Evolutionary conservation across 2,113 vertebrate species (phyloP).

Genomic region (Phalacrocorax pelagicus): DNA sequence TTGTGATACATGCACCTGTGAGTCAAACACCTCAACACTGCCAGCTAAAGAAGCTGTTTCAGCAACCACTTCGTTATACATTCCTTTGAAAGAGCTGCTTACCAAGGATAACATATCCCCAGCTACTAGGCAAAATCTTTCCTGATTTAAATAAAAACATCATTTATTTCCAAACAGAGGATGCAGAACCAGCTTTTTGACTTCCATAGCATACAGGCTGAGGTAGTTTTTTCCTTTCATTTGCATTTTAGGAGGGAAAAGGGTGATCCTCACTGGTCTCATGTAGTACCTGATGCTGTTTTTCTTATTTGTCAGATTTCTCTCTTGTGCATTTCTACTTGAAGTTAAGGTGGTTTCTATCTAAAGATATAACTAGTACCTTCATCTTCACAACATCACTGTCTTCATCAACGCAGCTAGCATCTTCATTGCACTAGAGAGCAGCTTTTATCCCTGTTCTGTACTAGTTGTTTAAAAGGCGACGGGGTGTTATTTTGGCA

Average conservation of each 20-base stretch:
- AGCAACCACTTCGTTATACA: background rate
- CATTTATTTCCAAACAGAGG: background rate
- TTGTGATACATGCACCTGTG: background rate
- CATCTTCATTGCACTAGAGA: background rate
- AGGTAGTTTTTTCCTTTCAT: background rate
- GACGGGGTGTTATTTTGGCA: background rate
- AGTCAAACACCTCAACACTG: background rate
- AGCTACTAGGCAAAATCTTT: background rate
- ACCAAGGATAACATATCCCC: background rate
- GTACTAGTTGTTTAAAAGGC: background rate
- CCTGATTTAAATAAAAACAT: background rate
- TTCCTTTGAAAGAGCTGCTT: background rate
- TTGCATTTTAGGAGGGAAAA: background rate
- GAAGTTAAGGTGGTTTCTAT: background rate
- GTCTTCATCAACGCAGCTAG: background rate
- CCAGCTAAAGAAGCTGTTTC: background rate
- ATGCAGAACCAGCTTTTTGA: background rate
- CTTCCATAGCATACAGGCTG: background rate
- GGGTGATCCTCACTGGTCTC: background rate
- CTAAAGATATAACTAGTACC: background rate
- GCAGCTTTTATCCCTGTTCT: background rate
- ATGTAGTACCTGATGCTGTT: background rate
- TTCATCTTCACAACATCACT: background rate
- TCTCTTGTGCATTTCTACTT: background rate
- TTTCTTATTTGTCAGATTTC: background rate